Evolutionary conservation across 1,140 invertebrate species (phyloP).

Genomic region (Coelopa frigida): DNA sequence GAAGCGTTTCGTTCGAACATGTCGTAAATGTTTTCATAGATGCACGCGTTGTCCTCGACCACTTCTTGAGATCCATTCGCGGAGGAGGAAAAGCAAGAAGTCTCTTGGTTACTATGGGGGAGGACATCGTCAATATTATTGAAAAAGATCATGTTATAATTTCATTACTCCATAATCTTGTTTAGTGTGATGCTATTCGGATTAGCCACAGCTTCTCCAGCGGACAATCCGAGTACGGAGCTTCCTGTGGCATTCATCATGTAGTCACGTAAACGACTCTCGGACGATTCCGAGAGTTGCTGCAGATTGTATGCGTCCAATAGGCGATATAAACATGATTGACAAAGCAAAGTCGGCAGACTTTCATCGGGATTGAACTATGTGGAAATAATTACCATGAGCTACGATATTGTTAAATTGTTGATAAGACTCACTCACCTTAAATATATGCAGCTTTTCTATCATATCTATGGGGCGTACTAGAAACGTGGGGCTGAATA

Average conservation of each 20-base stretch:
- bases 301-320: constrained; percentile 17
- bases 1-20: constrained; percentile 12
- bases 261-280: constrained; percentile 12
- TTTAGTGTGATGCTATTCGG: too few relatives aligned
- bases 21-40: constrained; percentile 16
- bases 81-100: not conserved
- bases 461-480: constrained; percentile 15
- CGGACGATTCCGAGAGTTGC: constrained; percentile 13
- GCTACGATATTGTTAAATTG: too few relatives aligned
- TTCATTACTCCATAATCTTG: too few relatives aligned
- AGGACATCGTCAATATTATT: too few relatives aligned
- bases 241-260: too few relatives aligned
- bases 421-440: constrained; percentile 5
- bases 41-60: not conserved
- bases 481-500: constrained; percentile 16
- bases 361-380: constrained; percentile 9
- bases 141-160: too few relatives aligned
- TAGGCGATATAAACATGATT: constrained; percentile 15
- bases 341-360: constrained; percentile 14
- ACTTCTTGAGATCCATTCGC: constrained; percentile 4
- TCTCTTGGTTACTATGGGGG: constrained; percentile 10
- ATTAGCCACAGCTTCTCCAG: too few relatives aligned
- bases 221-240: too few relatives aligned
- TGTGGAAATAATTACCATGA: not conserved
- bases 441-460: constrained; percentile 15